Percentiles rank a stretch among this genome's conserved stretches.
Evolutionary conservation across 2,888 invertebrate species (phyloP).

Genomic region (Morpho achilles): DNA sequence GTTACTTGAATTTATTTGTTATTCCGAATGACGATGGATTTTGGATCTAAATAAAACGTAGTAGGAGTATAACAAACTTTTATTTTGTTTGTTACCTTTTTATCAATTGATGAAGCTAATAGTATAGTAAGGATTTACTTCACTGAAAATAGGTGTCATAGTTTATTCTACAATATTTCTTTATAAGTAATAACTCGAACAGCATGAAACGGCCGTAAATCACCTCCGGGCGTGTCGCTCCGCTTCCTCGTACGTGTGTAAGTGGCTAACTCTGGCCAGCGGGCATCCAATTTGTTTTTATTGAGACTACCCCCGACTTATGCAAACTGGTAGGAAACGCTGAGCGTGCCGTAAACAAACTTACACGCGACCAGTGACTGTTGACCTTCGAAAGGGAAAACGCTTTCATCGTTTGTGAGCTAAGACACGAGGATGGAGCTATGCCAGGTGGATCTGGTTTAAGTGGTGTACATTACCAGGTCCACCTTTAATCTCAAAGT

Average conservation of each 20-base stretch:
- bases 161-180: constrained; percentile 24
- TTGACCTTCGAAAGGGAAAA: constrained; percentile 40
- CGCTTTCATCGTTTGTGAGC: constrained; percentile 19
- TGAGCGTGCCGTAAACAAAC: constrained; percentile 74
- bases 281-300: constrained; percentile 76
- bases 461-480: constrained; percentile 45
- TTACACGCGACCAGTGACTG: constrained; percentile 48
- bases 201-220: constrained; percentile 60
- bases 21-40: no score
- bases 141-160: constrained; percentile 17
- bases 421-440: constrained; percentile 20
- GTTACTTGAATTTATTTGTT: background rate
- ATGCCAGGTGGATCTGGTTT: constrained; percentile 37
- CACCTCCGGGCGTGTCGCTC: constrained; percentile 64
- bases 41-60: background rate
- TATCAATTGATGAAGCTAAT: background rate
- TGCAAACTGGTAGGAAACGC: constrained; percentile 75
- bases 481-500: constrained; percentile 71
- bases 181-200: constrained; percentile 25
- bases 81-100: background rate
- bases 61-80: background rate
- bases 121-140: background rate
- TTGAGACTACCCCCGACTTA: constrained; percentile 76
- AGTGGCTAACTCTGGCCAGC: constrained; percentile 66
- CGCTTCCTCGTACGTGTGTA: constrained; percentile 74